A percentile compares a stretch with the other conserved stretches of the same genome.
These are phyloP conservation scores for Andrena dorsata DNA, from an alignment of 2,888 invertebrate species.

Conservation along the genomic window DNA sequence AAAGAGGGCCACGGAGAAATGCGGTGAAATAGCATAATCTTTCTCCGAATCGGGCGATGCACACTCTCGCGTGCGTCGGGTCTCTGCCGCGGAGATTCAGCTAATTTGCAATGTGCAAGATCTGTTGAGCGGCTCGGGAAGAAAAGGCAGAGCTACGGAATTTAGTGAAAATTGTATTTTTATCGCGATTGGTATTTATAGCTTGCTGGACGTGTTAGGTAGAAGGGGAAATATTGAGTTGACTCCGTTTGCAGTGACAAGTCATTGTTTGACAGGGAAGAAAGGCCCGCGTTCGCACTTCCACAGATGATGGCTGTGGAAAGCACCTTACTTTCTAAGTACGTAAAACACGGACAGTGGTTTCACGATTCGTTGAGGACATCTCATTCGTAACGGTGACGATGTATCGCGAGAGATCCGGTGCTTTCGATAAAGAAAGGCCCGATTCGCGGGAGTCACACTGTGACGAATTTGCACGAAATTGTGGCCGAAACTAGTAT, in stretches of 20 bases:
- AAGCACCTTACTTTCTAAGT: slow-evolving; percentile 79
- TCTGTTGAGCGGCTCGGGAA: background rate
- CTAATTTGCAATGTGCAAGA: background rate
- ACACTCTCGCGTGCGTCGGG: background rate
- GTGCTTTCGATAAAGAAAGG: slow-evolving; percentile 67
- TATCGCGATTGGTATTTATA: background rate
- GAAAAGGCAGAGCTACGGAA: too few relatives aligned
- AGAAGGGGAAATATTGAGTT: background rate
- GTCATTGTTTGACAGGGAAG: slow-evolving; percentile 46
- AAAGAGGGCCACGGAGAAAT: slow-evolving; percentile 42
- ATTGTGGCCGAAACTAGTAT: too few relatives aligned
- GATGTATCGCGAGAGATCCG: slow-evolving; percentile 59
- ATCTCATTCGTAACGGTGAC: slow-evolving; percentile 63
- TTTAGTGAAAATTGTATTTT: slow-evolving; percentile 25
- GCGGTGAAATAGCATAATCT: slow-evolving; percentile 46
- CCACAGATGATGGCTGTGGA: slow-evolving; percentile 62
- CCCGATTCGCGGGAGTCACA: slow-evolving; percentile 32
- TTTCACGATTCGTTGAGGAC: slow-evolving; percentile 70
- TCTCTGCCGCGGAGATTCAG: too few relatives aligned
- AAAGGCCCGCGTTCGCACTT: slow-evolving; percentile 32
- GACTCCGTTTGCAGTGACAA: background rate
- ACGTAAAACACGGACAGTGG: slow-evolving; percentile 66
- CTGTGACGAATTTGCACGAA: too few relatives aligned
- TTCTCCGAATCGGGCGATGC: background rate
- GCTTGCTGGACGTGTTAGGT: background rate